Percentiles rank a stretch among this genome's conserved stretches.
These are phyloP conservation scores for Pleuronectes platessa DNA, from an alignment of 2,113 vertebrate species.

Conservation along the genomic window DNA sequence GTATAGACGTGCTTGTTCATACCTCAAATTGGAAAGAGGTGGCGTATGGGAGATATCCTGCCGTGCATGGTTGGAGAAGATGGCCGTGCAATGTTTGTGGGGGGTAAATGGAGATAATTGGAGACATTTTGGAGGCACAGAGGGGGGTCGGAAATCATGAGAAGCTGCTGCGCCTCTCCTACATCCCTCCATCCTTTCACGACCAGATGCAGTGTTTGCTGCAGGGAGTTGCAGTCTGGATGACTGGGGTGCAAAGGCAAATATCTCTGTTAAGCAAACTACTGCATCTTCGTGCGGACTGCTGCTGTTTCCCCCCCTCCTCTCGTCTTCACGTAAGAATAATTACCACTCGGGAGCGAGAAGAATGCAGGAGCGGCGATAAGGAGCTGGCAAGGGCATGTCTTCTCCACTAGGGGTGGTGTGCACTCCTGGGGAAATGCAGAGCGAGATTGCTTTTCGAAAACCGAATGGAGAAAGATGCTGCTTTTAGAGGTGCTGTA, in stretches of 20 bases:
- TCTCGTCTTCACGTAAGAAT: conserved; percentile 14
- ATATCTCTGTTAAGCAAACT: conserved; percentile 44
- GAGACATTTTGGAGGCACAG: conserved; percentile 36
- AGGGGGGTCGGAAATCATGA: conserved; percentile 34
- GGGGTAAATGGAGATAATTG: conserved; percentile 69
- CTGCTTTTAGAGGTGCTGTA: conserved; percentile 8
- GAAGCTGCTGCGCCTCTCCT: conserved; percentile 3
- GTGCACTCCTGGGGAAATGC: conserved; percentile 1
- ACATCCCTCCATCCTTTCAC: conserved; percentile 7
- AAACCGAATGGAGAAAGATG: not conserved
- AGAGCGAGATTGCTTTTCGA: not conserved
- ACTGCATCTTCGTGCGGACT: conserved; percentile 45
- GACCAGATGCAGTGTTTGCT: conserved; percentile 13
- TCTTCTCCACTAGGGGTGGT: conserved; percentile 44
- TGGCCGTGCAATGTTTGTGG: conserved; percentile 29
- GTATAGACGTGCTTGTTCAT: conserved; percentile 42
- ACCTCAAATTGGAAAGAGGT: conserved; percentile 25
- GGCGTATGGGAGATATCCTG: conserved; percentile 19
- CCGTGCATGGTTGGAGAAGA: not conserved
- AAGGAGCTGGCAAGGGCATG: not conserved
- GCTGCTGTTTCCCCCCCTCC: not conserved
- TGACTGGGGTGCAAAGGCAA: conserved; percentile 44
- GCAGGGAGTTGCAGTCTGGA: conserved; percentile 14
- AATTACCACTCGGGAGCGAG: conserved; percentile 49
- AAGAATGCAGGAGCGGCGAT: conserved; percentile 41